These are phyloP conservation scores for Dreissena polymorpha DNA, from an alignment of 1,140 invertebrate species.

Conservation along the genomic window DNA sequence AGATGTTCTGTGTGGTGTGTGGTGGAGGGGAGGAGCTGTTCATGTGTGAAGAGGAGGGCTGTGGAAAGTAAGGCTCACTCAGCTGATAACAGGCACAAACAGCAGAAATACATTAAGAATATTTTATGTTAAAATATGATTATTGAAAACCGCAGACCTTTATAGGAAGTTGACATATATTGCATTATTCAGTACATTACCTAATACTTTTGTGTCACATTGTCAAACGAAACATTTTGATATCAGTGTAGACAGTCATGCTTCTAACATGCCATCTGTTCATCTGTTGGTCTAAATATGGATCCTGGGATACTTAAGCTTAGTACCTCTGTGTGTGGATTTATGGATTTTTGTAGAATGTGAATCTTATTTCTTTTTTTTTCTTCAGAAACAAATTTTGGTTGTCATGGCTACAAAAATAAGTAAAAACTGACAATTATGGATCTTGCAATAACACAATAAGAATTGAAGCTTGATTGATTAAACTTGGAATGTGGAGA, in stretches of 20 bases:
- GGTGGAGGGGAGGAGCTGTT: slow-evolving; percentile 21
- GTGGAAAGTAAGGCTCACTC: slow-evolving; percentile 21
- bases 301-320: too few relatives aligned
- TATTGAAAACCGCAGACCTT: neutral
- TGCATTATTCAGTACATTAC: slow-evolving; percentile 12
- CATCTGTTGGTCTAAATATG: too few relatives aligned
- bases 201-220: slow-evolving; percentile 1
- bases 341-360: too few relatives aligned
- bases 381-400: too few relatives aligned
- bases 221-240: neutral
- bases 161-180: neutral
- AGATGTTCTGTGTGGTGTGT: slow-evolving; percentile 38
- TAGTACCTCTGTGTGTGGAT: too few relatives aligned
- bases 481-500: too few relatives aligned
- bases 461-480: too few relatives aligned
- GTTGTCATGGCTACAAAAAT: too few relatives aligned
- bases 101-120: neutral
- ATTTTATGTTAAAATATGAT: neutral
- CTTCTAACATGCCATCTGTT: neutral
- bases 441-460: too few relatives aligned
- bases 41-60: slow-evolving; percentile 38
- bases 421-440: too few relatives aligned
- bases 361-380: too few relatives aligned
- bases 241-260: neutral
- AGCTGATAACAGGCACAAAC: too few relatives aligned